Evolutionary conservation across 2,888 invertebrate species (phyloP).

Genomic region (Eilema sororculum): DNA sequence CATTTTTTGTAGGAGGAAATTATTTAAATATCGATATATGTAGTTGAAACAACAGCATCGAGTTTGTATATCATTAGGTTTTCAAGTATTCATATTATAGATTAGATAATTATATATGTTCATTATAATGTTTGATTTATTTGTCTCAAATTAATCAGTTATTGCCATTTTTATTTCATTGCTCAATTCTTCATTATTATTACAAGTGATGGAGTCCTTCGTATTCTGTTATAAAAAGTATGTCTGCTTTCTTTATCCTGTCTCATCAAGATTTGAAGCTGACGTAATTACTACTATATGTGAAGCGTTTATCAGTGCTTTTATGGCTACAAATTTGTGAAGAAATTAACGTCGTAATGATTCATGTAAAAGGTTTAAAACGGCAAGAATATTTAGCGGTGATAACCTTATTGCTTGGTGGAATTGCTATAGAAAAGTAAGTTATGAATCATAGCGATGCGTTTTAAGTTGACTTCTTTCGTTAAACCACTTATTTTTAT

Average conservation of each 20-base stretch:
- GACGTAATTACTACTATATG: background rate
- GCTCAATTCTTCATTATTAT: too few species aligned
- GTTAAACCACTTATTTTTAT: constrained; percentile 5
- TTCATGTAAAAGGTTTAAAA: constrained; percentile 12
- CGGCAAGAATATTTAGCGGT: constrained; percentile 31
- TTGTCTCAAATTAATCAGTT: too few species aligned
- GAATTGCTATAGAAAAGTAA: background rate
- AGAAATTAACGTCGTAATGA: constrained; percentile 39
- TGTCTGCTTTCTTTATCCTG: background rate
- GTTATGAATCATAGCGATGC: constrained; percentile 5
- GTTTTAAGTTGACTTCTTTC: background rate
- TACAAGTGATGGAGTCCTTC: background rate
- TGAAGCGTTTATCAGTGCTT: background rate
- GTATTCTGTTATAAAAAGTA: background rate
- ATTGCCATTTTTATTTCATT: too few species aligned
- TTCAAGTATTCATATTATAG: too few species aligned
- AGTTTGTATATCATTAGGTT: too few species aligned
- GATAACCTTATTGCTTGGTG: background rate
- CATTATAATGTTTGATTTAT: too few species aligned
- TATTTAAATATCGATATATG: too few species aligned
- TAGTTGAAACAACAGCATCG: too few species aligned
- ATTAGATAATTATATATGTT: too few species aligned
- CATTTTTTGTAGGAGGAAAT: background rate
- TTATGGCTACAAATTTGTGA: constrained; percentile 12
- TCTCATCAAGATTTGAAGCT: background rate